Evolutionary conservation across 1,140 invertebrate genomes (phyloP), one percentile per base, ranked within the genome.

Genomic region (Micrasema minimum): DNA sequence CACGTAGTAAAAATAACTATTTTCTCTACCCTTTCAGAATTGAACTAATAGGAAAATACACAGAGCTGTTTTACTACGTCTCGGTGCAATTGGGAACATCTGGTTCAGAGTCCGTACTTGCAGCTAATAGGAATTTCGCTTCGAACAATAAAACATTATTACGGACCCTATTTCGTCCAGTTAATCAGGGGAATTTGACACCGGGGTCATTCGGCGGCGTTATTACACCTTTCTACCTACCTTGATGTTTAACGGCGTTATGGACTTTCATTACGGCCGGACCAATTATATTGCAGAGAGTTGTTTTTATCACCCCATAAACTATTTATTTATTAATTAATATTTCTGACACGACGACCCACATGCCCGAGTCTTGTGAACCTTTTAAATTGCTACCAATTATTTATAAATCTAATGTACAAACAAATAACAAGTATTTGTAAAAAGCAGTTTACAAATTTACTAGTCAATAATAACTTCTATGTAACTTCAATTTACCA

Each of bases 101-200:
- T 59, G 55, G 55, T 38, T 59, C 10, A 14, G 55, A 35, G 31
- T 41, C 18, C 35, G 37, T 43, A 59, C 55, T 59, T 41, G 37
- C 37, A 59, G 14, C 37, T 59, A 59, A 59, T 59, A 59, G 55
- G 20, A 18, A 59, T 59, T 59, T 59, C 55, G 14, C 55, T 11
- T 23, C 55, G 55, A 59, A 38, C 55, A 59, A 59, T 59, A 59
- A 59, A 41, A 59, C 55, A 20, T 20, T 59, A 59, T 59, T 59
- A 59, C 55, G 7, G 12, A 12, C 51, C 35, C 35, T 59, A 59
- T 38, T 59, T 14, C 62, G 31, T 51, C 45, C 26, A 51, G 62
- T 66, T 66, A 66, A 66, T 66, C 62, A 66, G 35, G 45, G 62
- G 26, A 22, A 61, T 51, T 66, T 66, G 45, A 37, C 48, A 66